Evolutionary conservation across 2,797 vertebrate species (phyloP).

Genomic region (Halcyon chelicuti): DNA sequence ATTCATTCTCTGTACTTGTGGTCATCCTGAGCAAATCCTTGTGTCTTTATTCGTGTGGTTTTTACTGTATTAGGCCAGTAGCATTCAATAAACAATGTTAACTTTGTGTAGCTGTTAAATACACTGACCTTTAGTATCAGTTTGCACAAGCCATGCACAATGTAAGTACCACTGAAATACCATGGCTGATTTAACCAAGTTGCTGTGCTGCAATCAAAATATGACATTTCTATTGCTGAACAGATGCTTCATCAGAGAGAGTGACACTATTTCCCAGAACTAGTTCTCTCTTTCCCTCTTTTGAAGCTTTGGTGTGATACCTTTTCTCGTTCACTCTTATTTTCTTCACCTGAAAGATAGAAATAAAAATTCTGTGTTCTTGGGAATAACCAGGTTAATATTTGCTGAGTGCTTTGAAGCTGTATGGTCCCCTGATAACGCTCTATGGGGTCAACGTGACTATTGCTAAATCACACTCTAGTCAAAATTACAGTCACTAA

Average conservation of each 20-base stretch:
- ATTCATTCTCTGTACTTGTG: constrained; percentile 18
- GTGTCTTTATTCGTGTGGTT: not conserved
- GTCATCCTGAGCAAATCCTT: constrained; percentile 24
- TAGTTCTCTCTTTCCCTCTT: not conserved
- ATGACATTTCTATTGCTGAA: constrained; percentile 1
- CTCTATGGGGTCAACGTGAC: constrained; percentile 51
- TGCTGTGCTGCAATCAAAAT: constrained; percentile 46
- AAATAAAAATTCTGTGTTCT: not conserved
- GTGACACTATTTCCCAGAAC: rapidly evolving
- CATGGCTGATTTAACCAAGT: constrained; percentile 21
- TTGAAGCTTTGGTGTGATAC: not conserved
- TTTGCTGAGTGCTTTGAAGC: constrained; percentile 62
- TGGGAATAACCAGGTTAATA: constrained; percentile 51
- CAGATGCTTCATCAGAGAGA: not conserved
- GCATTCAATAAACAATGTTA: constrained; percentile 39
- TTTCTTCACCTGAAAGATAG: constrained; percentile 19
- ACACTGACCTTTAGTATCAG: constrained; percentile 57
- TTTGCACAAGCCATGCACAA: constrained; percentile 21
- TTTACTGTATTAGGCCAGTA: not conserved
- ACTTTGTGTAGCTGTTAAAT: constrained; percentile 46
- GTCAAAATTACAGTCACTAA: constrained; percentile 68
- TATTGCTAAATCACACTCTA: constrained; percentile 67
- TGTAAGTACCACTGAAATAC: constrained; percentile 35
- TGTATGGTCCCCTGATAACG: constrained; percentile 36
- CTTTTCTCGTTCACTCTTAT: not conserved